Conservation (phyloP, 2,113 vertebrate species). For the Hippocampus zosterae region DNA sequence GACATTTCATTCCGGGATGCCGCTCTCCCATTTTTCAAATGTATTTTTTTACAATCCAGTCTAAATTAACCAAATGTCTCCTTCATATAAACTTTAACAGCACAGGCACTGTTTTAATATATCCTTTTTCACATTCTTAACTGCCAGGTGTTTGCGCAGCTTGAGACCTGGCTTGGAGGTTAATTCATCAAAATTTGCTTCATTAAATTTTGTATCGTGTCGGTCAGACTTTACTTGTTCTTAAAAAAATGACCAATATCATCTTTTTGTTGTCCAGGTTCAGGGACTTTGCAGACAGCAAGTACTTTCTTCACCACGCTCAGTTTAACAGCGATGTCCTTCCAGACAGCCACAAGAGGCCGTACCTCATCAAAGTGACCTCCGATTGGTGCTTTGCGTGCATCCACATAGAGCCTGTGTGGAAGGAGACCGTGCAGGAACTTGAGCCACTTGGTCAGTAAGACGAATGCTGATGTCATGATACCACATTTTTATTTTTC, state of each 20-base stretch:
- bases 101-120: too few species aligned
- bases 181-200: not conserved
- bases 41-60: too few species aligned
- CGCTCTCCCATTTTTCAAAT: not conserved
- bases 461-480: slow-evolving; percentile 5
- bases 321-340: slow-evolving; percentile 87
- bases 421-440: slow-evolving; percentile 87
- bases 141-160: not conserved
- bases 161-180: not conserved
- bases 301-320: slow-evolving; percentile 84
- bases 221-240: not conserved
- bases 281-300: slow-evolving; percentile 83
- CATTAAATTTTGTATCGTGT: not conserved
- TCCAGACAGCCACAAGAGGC: slow-evolving; percentile 87
- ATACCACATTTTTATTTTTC: not conserved
- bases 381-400: slow-evolving; percentile 95
- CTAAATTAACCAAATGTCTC: too few species aligned
- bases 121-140: not conserved
- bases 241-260: not conserved
- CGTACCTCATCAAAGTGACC: slow-evolving; percentile 94
- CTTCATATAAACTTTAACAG: too few species aligned
- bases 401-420: slow-evolving; percentile 89
- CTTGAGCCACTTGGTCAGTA: slow-evolving; percentile 80
- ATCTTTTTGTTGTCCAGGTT: slow-evolving; percentile 62
- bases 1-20: not conserved